Conservation (phyloP, 2,888 invertebrate species). For the Xanthorhoe designata region DNA sequence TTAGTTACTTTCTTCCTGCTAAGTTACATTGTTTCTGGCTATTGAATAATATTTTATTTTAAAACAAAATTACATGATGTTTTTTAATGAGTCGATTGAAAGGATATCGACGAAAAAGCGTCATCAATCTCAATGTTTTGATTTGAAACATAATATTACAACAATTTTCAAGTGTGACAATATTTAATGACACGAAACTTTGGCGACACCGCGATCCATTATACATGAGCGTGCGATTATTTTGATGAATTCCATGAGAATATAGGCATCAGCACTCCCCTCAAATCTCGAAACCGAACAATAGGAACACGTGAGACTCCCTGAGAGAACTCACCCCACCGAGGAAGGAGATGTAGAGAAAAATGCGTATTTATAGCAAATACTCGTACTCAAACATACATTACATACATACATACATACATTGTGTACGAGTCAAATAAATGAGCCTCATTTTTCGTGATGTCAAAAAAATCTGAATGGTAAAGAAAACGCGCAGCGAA, state of each 20-base stretch:
- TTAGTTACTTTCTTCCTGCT: slow-evolving; percentile 38
- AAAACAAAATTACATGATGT: neutral
- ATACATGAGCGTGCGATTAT: slow-evolving; percentile 80
- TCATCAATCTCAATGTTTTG: slow-evolving; percentile 47
- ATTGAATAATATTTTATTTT: neutral
- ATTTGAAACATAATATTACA: slow-evolving; percentile 43
- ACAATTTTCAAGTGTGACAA: slow-evolving; percentile 52
- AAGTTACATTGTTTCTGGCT: neutral
- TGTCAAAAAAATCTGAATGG: slow-evolving; percentile 86
- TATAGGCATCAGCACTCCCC: slow-evolving; percentile 81
- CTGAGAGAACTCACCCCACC: slow-evolving; percentile 82
- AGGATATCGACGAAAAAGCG: slow-evolving; percentile 6
- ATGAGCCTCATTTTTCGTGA: slow-evolving; percentile 85
- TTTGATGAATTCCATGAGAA: slow-evolving; percentile 83
- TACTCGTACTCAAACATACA: slow-evolving; percentile 86
- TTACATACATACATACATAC: no score
- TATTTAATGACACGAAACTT: slow-evolving; percentile 70
- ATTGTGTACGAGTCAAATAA: slow-evolving; percentile 86
- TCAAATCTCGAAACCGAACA: slow-evolving; percentile 83
- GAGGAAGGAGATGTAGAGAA: slow-evolving; percentile 84
- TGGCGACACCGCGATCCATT: slow-evolving; percentile 78
- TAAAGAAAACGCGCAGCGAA: slow-evolving; percentile 83
- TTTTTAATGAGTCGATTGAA: neutral
- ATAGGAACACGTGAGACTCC: slow-evolving; percentile 82
- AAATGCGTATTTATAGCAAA: slow-evolving; percentile 86